Conservation (phyloP, 2,797 vertebrate species). For the Eidolon dupreanum region DNA sequence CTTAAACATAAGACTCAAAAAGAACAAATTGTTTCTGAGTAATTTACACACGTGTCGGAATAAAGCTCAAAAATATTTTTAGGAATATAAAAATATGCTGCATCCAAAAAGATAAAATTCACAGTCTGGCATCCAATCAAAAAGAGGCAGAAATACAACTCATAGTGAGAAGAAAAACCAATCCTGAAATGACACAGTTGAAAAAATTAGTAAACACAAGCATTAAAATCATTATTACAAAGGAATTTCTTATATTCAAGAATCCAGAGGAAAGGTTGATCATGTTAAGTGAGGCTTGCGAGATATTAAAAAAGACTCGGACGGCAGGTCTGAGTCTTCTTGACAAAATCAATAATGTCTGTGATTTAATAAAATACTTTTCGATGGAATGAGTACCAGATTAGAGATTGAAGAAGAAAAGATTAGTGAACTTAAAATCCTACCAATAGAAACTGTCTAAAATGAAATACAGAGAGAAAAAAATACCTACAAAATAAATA, state of each 20-base stretch:
- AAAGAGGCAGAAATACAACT: not conserved
- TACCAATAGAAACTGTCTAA: not conserved
- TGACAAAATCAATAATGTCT: not conserved
- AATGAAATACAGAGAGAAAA: not conserved
- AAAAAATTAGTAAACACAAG: not conserved
- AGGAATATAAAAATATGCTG: not conserved
- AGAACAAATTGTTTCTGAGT: not conserved
- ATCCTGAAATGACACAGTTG: not conserved
- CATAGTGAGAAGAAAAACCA: not conserved
- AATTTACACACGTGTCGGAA: not conserved
- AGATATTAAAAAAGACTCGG: not conserved
- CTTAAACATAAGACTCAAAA: not conserved
- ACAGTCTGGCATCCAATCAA: not conserved
- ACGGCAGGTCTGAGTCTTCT: not conserved
- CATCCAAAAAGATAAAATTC: not conserved
- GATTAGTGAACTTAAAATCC: not conserved
- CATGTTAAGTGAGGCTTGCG: not conserved
- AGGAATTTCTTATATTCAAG: not conserved
- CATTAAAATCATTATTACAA: not conserved
- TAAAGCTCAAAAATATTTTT: not conserved
- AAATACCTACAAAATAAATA: not conserved
- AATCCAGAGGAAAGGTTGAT: not conserved
- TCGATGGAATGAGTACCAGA: not conserved
- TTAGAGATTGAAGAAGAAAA: not conserved
- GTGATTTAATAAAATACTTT: not conserved